These are phyloP conservation scores for Anabacerthia variegaticeps DNA, from an alignment of 2,797 vertebrate species.

Conservation along the genomic window DNA sequence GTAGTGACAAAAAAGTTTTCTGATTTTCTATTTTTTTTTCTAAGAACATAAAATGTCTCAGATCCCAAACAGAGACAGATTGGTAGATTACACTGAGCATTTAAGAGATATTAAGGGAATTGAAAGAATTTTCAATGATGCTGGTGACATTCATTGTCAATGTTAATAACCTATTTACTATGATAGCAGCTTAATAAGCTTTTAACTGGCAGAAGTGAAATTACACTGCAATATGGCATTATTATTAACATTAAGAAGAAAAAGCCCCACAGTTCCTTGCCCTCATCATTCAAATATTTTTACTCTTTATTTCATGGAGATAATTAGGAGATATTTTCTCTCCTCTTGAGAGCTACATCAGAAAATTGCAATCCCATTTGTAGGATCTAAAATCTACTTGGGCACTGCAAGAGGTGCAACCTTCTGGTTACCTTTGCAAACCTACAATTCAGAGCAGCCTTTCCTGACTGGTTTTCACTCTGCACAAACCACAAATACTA, in stretches of 20 bases:
- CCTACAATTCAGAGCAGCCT: neutral
- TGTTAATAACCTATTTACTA: slow-evolving; percentile 60
- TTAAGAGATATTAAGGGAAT: slow-evolving; percentile 54
- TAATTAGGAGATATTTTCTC: neutral
- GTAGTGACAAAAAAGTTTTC: neutral
- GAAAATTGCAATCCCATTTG: neutral
- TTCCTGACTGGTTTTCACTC: neutral
- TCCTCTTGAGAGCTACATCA: neutral
- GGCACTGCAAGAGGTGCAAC: neutral
- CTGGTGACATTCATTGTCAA: slow-evolving; percentile 53
- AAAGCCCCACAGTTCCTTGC: slow-evolving; percentile 5
- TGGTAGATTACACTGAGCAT: neutral
- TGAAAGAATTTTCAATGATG: slow-evolving; percentile 29
- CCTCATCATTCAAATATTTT: slow-evolving; percentile 40
- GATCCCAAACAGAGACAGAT: neutral
- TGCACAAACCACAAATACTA: neutral
- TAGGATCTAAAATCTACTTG: neutral
- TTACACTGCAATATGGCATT: slow-evolving; percentile 35
- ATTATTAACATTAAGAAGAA: slow-evolving; percentile 36
- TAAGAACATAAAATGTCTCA: neutral
- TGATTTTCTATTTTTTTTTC: neutral
- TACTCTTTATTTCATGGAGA: neutral
- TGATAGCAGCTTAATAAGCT: slow-evolving; percentile 41
- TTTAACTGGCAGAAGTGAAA: slow-evolving; percentile 52
- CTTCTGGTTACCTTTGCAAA: neutral